Percentiles rank a stretch among this genome's conserved stretches.
These are phyloP conservation scores for Cotesia congregata DNA, from an alignment of 2,888 invertebrate species.

Conservation along the genomic window DNA sequence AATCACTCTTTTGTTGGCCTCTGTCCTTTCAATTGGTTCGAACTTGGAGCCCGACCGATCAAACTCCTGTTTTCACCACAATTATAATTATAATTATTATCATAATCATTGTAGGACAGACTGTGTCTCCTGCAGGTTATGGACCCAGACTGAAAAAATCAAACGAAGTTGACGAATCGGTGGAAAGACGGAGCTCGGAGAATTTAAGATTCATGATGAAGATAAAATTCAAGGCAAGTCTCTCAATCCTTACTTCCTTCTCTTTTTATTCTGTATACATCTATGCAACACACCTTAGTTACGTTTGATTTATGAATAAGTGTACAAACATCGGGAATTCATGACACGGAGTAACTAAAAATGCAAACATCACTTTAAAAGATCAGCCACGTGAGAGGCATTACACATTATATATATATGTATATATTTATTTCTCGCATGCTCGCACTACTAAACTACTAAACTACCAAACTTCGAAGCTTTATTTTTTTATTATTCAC, in stretches of 20 bases:
- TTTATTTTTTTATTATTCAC: too few species aligned
- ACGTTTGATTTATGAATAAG: slow-evolving; percentile 45
- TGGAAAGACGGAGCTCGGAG: too few species aligned
- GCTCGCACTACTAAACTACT: too few species aligned
- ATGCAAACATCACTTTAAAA: slow-evolving; percentile 55
- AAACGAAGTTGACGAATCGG: too few species aligned
- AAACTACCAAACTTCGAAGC: too few species aligned
- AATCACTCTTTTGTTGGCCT: slow-evolving; percentile 1
- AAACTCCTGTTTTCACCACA: too few species aligned
- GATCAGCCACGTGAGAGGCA: slow-evolving; percentile 42
- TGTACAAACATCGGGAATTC: slow-evolving; percentile 48
- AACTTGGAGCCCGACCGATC: neutral
- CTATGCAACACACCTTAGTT: slow-evolving; percentile 40
- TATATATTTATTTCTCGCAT: slow-evolving; percentile 9
- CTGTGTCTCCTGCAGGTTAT: too few species aligned
- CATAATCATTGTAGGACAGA: too few species aligned
- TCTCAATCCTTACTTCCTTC: neutral
- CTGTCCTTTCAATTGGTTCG: neutral
- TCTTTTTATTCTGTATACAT: neutral
- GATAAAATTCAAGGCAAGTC: slow-evolving; percentile 39
- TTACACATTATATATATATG: slow-evolving; percentile 13
- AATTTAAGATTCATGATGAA: slow-evolving; percentile 27
- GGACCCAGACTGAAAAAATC: too few species aligned
- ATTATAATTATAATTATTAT: too few species aligned
- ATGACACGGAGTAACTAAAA: slow-evolving; percentile 50